Evolutionary conservation across 1,140 invertebrate species (phyloP), one percentile per base, ranked within the genome.

Genomic region (Mizuhopecten yessoensis): DNA sequence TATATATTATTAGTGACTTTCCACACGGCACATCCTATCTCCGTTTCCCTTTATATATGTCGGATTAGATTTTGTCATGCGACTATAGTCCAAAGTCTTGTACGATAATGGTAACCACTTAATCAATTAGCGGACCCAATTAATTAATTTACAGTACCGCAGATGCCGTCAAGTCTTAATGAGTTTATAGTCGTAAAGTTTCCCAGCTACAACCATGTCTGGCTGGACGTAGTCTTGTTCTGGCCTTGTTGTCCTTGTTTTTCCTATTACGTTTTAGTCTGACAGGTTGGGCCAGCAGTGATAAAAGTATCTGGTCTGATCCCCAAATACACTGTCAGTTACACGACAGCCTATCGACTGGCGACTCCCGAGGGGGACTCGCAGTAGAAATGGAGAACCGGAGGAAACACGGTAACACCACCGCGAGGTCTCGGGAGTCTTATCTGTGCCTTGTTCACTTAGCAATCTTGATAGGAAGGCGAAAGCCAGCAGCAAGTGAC

Each of bases 271-370:
- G 45, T 75, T 11, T n/a, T 75, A 1, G 57, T 75, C 57, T 75
- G 57, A 75, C 57, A 75, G 57, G 57, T 75, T 29, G 23, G n/a
- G 2, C 57, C 57, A 75, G 13, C 17, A 75, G 57, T 75, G 57
- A 75, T 75, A 75, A 75, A 75, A 75, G 1, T 75, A 75, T 75
- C 57, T 75, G 5, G 57, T 75, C 57, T n/a, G 57, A 75, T 75
- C 57, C 57, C 57, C n/a, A 75, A 75, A 75, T 75, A 75, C 57
- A 75, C 11, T 75, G 57, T 75, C 57, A 75, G 57, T 29, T 75
- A 75, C 57, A 75, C 57, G 57, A 75, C 57, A 75, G 23, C 29
- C 9, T 75, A 75, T 75, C 57, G 57, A 75, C 57, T 75, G 57
- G 23, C 57, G 17, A n/a, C 57, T 75, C 57, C 57, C 57, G 5